Evolutionary conservation across 2,888 invertebrate genomes (phyloP).

Genomic region (Drosophila meridionalis): DNA sequence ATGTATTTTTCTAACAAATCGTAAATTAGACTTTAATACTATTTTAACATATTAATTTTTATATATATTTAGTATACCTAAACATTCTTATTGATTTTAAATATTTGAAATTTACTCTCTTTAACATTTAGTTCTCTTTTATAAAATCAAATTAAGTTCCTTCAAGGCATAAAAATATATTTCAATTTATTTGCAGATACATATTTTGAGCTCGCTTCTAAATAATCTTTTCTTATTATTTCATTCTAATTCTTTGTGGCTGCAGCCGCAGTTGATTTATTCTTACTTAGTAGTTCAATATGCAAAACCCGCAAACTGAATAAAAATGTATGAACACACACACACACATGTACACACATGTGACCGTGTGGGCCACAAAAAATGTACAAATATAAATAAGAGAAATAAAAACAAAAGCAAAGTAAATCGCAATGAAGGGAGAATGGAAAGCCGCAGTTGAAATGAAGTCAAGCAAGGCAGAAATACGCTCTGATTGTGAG

Average conservation of each 20-base stretch:
- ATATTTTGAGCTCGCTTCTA: not conserved
- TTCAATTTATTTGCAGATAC: not conserved
- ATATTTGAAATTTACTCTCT: not conserved
- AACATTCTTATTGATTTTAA: too few species aligned
- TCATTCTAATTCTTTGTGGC: not conserved
- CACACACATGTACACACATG: conserved; percentile 7
- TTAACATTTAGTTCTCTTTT: not conserved
- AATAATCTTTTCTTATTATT: not conserved
- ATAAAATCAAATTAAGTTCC: not conserved
- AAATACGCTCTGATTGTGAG: conserved; percentile 56
- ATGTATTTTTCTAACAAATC: too few species aligned
- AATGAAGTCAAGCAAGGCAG: conserved; percentile 41
- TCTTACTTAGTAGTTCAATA: conserved; percentile 11
- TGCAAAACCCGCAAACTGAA: conserved; percentile 19
- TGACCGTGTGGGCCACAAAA: not conserved
- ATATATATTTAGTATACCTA: not conserved
- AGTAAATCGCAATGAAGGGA: conserved; percentile 39
- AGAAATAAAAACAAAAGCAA: conserved; percentile 12
- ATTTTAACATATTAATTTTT: too few species aligned
- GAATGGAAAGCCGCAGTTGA: conserved; percentile 32
- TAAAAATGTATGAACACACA: conserved; percentile 18
- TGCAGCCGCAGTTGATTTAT: conserved; percentile 8
- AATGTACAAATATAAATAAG: conserved; percentile 13
- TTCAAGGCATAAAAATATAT: not conserved
- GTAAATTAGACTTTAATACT: too few species aligned